Base-by-base conservation (phyloP, 2,888 invertebrate species). In the Lithophane socia region DNA sequence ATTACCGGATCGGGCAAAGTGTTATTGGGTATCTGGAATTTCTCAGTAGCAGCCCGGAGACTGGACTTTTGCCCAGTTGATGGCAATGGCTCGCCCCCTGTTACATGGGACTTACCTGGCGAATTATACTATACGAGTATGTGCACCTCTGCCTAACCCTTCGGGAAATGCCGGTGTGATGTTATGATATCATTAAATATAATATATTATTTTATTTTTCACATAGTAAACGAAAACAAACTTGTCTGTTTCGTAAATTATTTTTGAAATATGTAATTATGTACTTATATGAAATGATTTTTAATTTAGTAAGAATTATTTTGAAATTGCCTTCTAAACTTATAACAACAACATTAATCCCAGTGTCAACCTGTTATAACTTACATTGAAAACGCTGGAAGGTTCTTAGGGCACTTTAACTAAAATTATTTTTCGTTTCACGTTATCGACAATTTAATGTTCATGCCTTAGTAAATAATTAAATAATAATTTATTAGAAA, bases 401-500 rank as follows among this genome's bases (percentile, higher is more conserved):
- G 9, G 16, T 44, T 37, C 54, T 63, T 9, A 9, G 18, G 54
- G 47, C 13, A 61, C 49, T 82, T 70, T 69, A 56, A 67, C 42
- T 13, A 63, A 82, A 80, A 76, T 73, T 18, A 68, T 73, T 67
- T 83, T 76, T 75, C 70, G 8, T 65, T 70, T 80, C 49, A 16
- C 56, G 12, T 74, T 68, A 77, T 78, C 66, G 52, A 75, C 74
- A 76, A 68, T 86, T 89, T 89, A 91, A 91, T 87, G 83, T 87
- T 80, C 75, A 83, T 82, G 80, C 76, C 79, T 77, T 82, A 79
- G 79, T 86, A 91, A 61, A 56, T 71, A 90, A 90, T 90, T 90
- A 83, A 91, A 92, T 90, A 90, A 90, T 90, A 92, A 91, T 92
- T 90, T 90, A 87, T 90, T 87, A 88, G 80, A 88, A 91, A 92